Evolutionary conservation across 1,140 invertebrate species (phyloP).

Genomic region (Pachyrhynchus sulphureomaculatus): DNA sequence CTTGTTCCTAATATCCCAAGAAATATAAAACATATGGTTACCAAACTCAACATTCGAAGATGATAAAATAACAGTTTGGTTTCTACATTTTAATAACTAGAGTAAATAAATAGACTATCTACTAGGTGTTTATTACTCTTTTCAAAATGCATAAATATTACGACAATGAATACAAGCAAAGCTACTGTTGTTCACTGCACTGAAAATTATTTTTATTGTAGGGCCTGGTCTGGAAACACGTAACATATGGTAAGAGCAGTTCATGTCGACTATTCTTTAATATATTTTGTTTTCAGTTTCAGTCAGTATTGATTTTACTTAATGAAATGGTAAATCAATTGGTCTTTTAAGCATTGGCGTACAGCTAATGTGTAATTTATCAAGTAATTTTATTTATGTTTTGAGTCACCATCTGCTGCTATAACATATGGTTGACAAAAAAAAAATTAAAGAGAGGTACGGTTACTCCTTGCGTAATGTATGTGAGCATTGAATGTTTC

Average conservation of each 20-base stretch:
- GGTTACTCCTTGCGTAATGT: too few relatives aligned
- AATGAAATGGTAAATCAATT: conserved; percentile 30
- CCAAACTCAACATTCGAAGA: conserved; percentile 23
- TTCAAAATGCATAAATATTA: conserved; percentile 21
- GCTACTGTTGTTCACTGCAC: conserved; percentile 19
- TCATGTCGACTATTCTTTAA: conserved; percentile 10
- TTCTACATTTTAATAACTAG: conserved; percentile 18
- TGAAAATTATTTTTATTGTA: conserved; percentile 24
- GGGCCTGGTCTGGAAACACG: conserved; percentile 16
- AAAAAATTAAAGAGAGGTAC: too few relatives aligned
- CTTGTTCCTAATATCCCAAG: not conserved
- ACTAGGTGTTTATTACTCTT: conserved; percentile 19
- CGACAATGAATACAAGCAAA: conserved; percentile 11
- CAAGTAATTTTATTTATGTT: not conserved
- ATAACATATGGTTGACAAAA: too few relatives aligned
- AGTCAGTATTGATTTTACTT: conserved; percentile 23
- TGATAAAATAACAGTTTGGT: conserved; percentile 18
- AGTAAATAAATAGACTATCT: conserved; percentile 19
- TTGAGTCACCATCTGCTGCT: too few relatives aligned
- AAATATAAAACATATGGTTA: conserved; percentile 17
- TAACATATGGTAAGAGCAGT: conserved; percentile 12
- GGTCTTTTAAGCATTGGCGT: conserved; percentile 19
- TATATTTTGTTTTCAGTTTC: conserved; percentile 13
- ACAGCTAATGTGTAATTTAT: conserved; percentile 8
- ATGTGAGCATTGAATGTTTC: too few relatives aligned